phyloP scores from a whole-genome alignment of 2,888 invertebrate species.

The Plemyria rubiginata region DNA sequence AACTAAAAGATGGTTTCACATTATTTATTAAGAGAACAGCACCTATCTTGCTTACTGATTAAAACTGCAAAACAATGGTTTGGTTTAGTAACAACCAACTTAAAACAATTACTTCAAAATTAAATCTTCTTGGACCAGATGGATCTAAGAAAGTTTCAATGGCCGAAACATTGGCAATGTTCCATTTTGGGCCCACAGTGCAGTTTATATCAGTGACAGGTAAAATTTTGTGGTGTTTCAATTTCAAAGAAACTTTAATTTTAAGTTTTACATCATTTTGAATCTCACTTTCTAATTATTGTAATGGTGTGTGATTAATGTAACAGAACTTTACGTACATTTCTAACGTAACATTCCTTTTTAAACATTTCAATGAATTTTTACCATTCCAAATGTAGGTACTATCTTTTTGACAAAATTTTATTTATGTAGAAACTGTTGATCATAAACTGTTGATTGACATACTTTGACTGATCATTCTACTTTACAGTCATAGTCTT shows the following conservation, averaged over 20 bases:
- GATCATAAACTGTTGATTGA: no score
- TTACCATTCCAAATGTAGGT: constrained; percentile 12
- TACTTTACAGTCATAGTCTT: not conserved
- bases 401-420: no score
- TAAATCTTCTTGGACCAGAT: no score
- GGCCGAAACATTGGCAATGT: not conserved
- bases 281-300: constrained; percentile 25
- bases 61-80: not conserved
- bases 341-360: no score
- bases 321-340: no score
- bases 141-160: not conserved
- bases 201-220: constrained; percentile 10
- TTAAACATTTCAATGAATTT: not conserved
- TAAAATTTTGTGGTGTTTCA: constrained; percentile 13
- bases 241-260: not conserved
- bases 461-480: not conserved
- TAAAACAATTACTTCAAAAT: no score
- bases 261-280: constrained; percentile 20
- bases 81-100: not conserved
- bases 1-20: constrained; percentile 51
- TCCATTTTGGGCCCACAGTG: not conserved
- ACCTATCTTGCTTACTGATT: constrained; percentile 21
- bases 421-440: no score
- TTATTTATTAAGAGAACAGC: constrained; percentile 25
- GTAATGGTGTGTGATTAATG: no score